A percentile compares a stretch with the other conserved stretches of the same genome.
Conservation (phyloP, 2,888 invertebrate genomes). For the Odontomyia ornata region DNA sequence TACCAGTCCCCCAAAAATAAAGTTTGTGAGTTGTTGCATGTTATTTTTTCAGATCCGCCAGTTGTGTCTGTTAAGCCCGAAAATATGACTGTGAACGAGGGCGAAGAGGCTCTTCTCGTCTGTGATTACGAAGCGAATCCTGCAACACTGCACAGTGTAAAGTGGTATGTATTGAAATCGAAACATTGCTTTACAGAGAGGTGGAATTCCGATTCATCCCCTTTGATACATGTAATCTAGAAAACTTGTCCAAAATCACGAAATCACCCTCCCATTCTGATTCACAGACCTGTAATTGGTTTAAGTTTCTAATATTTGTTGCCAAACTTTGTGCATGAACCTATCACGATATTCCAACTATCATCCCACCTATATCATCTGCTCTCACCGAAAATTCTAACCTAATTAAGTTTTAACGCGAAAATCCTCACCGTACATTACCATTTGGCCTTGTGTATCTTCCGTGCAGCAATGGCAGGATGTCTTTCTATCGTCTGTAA, state of each 20-base stretch:
- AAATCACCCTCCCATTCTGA: too few relatives aligned
- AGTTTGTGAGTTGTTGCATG: too few relatives aligned
- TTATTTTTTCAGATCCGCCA: conserved; percentile 81
- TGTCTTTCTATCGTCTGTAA: conserved; percentile 19
- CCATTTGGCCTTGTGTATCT: neutral
- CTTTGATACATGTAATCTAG: too few relatives aligned
- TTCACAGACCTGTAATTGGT: too few relatives aligned
- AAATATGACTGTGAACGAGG: conserved; percentile 82
- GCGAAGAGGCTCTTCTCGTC: conserved; percentile 75
- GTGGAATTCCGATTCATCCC: too few relatives aligned
- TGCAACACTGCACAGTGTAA: conserved; percentile 75
- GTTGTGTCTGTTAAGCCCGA: conserved; percentile 79
- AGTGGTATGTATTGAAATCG: conserved; percentile 70
- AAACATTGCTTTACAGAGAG: too few relatives aligned
- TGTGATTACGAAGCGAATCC: conserved; percentile 91
- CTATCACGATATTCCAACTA: too few relatives aligned
- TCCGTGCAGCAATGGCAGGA: neutral
- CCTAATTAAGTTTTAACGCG: conserved; percentile 36
- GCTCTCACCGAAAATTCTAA: neutral
- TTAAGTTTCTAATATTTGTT: too few relatives aligned
- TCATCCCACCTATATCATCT: too few relatives aligned
- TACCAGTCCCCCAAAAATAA: neutral
- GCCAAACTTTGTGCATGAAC: too few relatives aligned
- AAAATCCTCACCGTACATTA: conserved; percentile 1
- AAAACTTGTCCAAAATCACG: too few relatives aligned